Conservation (phyloP, 2,888 invertebrate species). For the Fabriciana adippe region DNA sequence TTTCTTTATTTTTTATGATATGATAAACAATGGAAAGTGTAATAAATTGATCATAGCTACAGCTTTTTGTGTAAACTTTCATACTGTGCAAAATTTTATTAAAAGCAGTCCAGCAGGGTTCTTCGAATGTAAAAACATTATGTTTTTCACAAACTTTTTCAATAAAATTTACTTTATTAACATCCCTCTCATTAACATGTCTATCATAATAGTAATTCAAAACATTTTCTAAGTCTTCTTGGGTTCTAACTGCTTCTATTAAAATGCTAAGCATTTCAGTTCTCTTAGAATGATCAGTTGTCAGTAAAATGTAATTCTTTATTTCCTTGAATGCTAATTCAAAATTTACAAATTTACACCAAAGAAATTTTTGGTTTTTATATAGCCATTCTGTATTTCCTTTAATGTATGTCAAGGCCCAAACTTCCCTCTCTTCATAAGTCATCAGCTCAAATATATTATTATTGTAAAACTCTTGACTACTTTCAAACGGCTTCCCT, state of each 20-base stretch:
- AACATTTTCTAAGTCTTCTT: conserved; percentile 50
- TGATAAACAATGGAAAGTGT: conserved; percentile 50
- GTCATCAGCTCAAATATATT: conserved; percentile 52
- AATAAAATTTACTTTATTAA: conserved; percentile 51
- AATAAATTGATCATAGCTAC: conserved; percentile 43
- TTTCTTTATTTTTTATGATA: conserved; percentile 49
- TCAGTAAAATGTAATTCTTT: conserved; percentile 48
- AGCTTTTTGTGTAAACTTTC: conserved; percentile 47
- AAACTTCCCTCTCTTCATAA: conserved; percentile 50
- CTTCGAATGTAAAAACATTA: conserved; percentile 53
- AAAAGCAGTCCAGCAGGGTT: conserved; percentile 54
- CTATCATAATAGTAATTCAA: conserved; percentile 58
- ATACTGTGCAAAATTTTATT: conserved; percentile 56
- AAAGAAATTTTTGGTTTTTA: conserved; percentile 49
- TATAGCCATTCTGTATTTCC: conserved; percentile 50
- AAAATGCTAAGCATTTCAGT: conserved; percentile 50
- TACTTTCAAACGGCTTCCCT: conserved; percentile 52
- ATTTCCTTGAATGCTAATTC: conserved; percentile 52
- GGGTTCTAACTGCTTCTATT: conserved; percentile 49
- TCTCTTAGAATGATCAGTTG: conserved; percentile 47
- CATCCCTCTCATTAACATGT: conserved; percentile 54
- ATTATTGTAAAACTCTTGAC: conserved; percentile 46
- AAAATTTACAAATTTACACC: conserved; percentile 59
- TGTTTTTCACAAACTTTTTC: conserved; percentile 45
- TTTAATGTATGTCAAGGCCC: conserved; percentile 57